Evolutionary conservation across 2,113 vertebrate species (phyloP), one percentile per base, ranked within the genome.

Genomic region (Leuciscus idus): DNA sequence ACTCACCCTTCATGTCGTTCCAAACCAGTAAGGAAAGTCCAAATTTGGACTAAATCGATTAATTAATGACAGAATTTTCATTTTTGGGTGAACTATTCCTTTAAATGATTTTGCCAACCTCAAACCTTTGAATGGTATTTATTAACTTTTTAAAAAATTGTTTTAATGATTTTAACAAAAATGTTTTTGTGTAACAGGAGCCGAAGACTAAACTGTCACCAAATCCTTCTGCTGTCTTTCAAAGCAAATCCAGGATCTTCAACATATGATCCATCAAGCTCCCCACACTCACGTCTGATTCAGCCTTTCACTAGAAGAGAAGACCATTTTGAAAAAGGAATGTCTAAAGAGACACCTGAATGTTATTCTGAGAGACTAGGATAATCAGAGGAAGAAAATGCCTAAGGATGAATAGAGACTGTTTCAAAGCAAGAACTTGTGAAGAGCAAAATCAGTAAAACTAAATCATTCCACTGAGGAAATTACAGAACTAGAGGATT

Each of bases 221-320:
- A 6, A 99, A 98, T 85, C 95, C 97, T 57, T 98, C 97, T 23
- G 98, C 98, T 2, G 95, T 99, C 90, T 99, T 98, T 92, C 97
- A 99, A 92, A 95, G 96, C 0, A 94, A 96, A 0, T 95, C 95
- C 1, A 93, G 94, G 91, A 96, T 97, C 92, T 97, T 97, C 94
- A 95, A 97, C 23, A 95, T 97, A 92, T 98, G 95, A 98, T 50
- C 1, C 55, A 84, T 2, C 76, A 39, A 36, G 13, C 2, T 23
- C 13, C 75, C 23, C 52, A 78, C 28, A 39, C 48, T 48, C 39
- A 48, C n/a, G 1, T 48, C 39, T 26, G 72, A 74, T 48, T 74
- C 72, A 74, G 23, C 43, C 43, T 48, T 74, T 74, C 62, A 82
- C 28, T 33, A 84, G 19, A 83, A 33, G 33, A 84, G 50, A 12